These are phyloP conservation scores for Parnassius glacialis DNA, from an alignment of 2,888 invertebrate species.

Conservation along the genomic window DNA sequence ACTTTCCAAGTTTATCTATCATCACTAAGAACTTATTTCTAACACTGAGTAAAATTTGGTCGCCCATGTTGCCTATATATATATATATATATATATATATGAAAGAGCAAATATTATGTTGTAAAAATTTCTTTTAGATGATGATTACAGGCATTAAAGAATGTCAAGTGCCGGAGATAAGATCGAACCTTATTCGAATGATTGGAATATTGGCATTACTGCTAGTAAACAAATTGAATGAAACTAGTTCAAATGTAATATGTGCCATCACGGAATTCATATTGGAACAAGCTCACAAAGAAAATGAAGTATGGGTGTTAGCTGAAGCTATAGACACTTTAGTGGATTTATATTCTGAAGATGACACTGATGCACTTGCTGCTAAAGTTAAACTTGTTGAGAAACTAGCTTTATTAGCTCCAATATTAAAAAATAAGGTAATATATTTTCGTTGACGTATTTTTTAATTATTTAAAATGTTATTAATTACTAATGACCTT, in stretches of 20 bases:
- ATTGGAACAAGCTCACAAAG: conserved; percentile 81
- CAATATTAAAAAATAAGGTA: conserved; percentile 85
- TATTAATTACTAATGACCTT: not conserved
- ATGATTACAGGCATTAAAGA: conserved; percentile 77
- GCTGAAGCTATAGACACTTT: conserved; percentile 88
- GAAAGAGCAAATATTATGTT: no score
- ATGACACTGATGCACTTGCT: conserved; percentile 85
- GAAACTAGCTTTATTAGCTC: conserved; percentile 80
- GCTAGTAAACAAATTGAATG: conserved; percentile 62
- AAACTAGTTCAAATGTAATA: conserved; percentile 58
- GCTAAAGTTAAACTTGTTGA: conserved; percentile 83
- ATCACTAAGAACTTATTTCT: no score
- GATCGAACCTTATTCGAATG: conserved; percentile 82
- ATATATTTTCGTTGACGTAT: conserved; percentile 15
- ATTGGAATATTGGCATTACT: conserved; percentile 78
- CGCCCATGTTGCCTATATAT: no score
- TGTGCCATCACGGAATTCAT: conserved; percentile 81
- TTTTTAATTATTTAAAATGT: not conserved
- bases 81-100: no score
- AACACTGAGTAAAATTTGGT: no score
- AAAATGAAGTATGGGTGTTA: conserved; percentile 85
- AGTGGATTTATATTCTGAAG: conserved; percentile 89
- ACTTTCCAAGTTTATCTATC: no score
- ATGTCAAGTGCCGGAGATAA: conserved; percentile 77
- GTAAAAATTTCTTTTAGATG: conserved; percentile 52